Evolutionary conservation across 2,797 vertebrate genomes (phyloP).

Genomic region (Antrozous pallidus): DNA sequence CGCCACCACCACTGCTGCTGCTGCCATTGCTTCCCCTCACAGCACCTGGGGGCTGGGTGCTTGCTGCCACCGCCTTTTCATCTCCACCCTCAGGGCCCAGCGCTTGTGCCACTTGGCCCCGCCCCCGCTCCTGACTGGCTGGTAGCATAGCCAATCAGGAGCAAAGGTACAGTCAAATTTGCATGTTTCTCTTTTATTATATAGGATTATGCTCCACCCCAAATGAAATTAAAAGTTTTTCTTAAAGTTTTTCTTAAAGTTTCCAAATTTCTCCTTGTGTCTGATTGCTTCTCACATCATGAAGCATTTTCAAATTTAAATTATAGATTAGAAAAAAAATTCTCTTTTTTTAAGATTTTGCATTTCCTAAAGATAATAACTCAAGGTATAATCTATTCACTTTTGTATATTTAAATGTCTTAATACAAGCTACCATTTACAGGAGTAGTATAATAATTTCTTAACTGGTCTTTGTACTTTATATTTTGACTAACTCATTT

Average conservation of each 20-base stretch:
- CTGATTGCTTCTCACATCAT: not conserved
- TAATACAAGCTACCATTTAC: not conserved
- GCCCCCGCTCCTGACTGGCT: too few relatives aligned
- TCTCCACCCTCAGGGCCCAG: too few relatives aligned
- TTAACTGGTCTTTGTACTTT: not conserved
- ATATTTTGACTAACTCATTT: not conserved
- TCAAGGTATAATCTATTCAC: not conserved
- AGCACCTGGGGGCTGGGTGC: too few relatives aligned
- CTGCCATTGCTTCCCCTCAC: too few relatives aligned
- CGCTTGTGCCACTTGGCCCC: too few relatives aligned
- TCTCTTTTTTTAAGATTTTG: not conserved
- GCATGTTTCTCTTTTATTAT: too few relatives aligned
- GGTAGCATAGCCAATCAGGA: too few relatives aligned
- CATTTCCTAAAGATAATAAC: not conserved
- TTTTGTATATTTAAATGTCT: not conserved
- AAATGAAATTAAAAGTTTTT: not conserved
- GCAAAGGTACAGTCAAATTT: too few relatives aligned
- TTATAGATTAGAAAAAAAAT: not conserved
- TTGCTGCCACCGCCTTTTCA: too few relatives aligned
- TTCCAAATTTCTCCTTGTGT: not conserved
- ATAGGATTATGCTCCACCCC: not conserved
- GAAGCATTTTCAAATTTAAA: not conserved
- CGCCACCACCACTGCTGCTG: too few relatives aligned
- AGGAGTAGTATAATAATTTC: not conserved
- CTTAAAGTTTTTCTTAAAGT: conserved; percentile 4